These are phyloP conservation scores for Lycaena phlaeas DNA, from an alignment of 2,888 invertebrate species.

Conservation along the genomic window DNA sequence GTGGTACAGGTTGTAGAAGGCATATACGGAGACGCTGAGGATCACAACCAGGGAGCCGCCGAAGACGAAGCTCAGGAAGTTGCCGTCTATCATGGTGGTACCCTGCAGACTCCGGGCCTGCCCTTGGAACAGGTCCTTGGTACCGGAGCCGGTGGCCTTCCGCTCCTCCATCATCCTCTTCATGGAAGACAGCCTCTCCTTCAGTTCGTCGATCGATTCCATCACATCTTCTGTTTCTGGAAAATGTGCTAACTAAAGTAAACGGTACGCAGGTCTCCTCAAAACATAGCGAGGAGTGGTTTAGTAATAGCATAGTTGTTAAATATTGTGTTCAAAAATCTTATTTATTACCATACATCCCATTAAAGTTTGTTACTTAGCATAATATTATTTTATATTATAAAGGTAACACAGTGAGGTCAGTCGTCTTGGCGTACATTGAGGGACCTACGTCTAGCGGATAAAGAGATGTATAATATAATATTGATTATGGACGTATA, in stretches of 20 bases:
- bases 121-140: conserved; percentile 60
- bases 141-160: conserved; percentile 61
- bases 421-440: too few species aligned
- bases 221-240: conserved; percentile 57
- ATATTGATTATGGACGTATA: too few species aligned
- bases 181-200: conserved; percentile 84
- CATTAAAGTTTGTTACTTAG: too few species aligned
- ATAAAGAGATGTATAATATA: too few species aligned
- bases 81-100: conserved; percentile 84
- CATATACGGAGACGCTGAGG: conserved; percentile 85
- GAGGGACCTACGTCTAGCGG: too few species aligned
- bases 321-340: too few species aligned
- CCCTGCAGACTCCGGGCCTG: conserved; percentile 61
- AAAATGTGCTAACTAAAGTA: neutral
- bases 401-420: too few species aligned
- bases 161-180: conserved; percentile 86
- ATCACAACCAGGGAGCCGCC: conserved; percentile 84
- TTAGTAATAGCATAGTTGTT: too few species aligned
- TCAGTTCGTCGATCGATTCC: conserved; percentile 87
- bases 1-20: conserved; percentile 86
- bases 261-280: too few species aligned
- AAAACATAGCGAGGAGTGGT: too few species aligned
- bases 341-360: too few species aligned
- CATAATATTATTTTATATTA: too few species aligned
- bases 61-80: conserved; percentile 87